Evolutionary conservation across 2,888 invertebrate species (phyloP).

Genomic region (Liodrosophila aerea): DNA sequence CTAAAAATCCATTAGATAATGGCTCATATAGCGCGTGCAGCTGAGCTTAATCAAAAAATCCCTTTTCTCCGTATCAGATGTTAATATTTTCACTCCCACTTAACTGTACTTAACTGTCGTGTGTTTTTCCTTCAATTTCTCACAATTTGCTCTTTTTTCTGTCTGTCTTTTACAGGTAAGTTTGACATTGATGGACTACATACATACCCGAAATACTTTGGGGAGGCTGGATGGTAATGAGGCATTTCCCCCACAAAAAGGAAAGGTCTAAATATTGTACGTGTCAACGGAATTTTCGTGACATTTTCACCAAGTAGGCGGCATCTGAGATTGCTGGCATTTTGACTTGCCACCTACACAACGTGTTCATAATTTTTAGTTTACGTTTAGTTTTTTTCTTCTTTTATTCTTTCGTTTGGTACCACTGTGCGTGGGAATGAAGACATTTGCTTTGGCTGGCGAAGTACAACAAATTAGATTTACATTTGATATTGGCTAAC

Average conservation of each 20-base stretch:
- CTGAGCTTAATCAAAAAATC: not conserved
- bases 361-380: slow-evolving; percentile 10
- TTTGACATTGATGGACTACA: slow-evolving; percentile 73
- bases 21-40: too few relatives aligned
- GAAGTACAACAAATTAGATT: slow-evolving; percentile 58
- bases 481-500: slow-evolving; percentile 33
- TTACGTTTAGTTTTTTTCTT: not conserved
- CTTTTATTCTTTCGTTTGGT: not conserved
- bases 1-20: too few relatives aligned
- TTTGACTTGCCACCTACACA: slow-evolving; percentile 23
- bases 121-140: slow-evolving; percentile 35
- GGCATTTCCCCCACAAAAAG: slow-evolving; percentile 10
- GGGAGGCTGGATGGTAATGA: slow-evolving; percentile 22
- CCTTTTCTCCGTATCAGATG: not conserved
- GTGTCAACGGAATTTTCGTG: slow-evolving; percentile 12
- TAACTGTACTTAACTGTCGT: slow-evolving; percentile 28
- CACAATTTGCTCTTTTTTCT: slow-evolving; percentile 12
- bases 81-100: slow-evolving; percentile 24
- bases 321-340: slow-evolving; percentile 28
- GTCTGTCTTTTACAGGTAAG: slow-evolving; percentile 59
- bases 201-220: slow-evolving; percentile 21
- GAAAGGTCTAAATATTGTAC: slow-evolving; percentile 4
- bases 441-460: slow-evolving; percentile 12
- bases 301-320: slow-evolving; percentile 21
- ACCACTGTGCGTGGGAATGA: slow-evolving; percentile 44